phyloP scores from a whole-genome alignment of 2,888 invertebrate genomes.

The Brenthis hecate region DNA sequence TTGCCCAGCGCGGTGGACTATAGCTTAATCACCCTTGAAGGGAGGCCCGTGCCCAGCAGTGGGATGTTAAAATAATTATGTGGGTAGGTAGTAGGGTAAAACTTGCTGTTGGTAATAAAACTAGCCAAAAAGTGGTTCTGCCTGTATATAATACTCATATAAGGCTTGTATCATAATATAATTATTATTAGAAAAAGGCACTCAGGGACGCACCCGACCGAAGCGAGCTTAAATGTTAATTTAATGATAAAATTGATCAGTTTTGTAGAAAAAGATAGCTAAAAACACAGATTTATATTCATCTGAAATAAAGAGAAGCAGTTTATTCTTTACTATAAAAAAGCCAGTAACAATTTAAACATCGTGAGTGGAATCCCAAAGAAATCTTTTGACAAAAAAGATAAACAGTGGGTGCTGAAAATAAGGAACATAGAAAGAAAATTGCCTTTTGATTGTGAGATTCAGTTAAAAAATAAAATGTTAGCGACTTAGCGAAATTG shows the following conservation, averaged over 20 bases:
- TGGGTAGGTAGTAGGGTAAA: too few relatives aligned
- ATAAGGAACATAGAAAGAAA: slow-evolving; percentile 2
- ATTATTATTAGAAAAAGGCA: too few relatives aligned
- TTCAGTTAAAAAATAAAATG: neutral
- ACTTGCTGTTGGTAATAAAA: too few relatives aligned
- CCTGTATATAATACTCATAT: too few relatives aligned
- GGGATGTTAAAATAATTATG: too few relatives aligned
- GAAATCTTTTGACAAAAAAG: slow-evolving; percentile 12
- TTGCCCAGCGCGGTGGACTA: too few relatives aligned
- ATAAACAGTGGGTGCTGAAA: neutral
- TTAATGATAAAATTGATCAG: neutral
- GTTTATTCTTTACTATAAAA: slow-evolving; percentile 2
- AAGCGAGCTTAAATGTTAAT: too few relatives aligned
- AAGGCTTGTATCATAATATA: too few relatives aligned
- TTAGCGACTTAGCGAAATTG: neutral
- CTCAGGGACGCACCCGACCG: too few relatives aligned
- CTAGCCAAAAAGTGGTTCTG: too few relatives aligned
- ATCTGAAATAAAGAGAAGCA: neutral
- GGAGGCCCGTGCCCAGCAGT: too few relatives aligned
- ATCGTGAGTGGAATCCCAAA: slow-evolving; percentile 2
- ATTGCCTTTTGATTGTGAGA: slow-evolving; percentile 8
- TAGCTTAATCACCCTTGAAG: too few relatives aligned
- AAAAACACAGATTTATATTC: neutral
- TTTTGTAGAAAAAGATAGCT: neutral
- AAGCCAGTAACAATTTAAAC: neutral